Evolutionary conservation across 2,113 vertebrate genomes (phyloP), one percentile per base, ranked within the genome.

Genomic region (Catagonus wagneri): DNA sequence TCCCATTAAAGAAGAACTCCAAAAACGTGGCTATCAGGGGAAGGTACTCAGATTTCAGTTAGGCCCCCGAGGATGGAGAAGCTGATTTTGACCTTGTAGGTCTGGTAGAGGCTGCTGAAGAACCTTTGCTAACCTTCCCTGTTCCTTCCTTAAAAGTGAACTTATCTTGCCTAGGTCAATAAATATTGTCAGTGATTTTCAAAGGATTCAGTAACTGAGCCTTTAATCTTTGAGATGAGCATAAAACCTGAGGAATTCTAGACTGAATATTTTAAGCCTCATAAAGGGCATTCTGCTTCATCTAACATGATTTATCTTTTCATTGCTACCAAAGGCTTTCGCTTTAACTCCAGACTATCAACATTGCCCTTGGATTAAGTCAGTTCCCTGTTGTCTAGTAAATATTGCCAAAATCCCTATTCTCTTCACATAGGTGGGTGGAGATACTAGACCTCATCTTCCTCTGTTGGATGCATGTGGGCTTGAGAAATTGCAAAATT

Each of bases 401-500:
- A 36, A 56, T 79, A 90, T 68, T 72, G 32, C n/a, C 79, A 68
- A 95, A 86, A 58, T 25, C 1, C 16, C 17, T 78, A 63, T 29
- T 71, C 25, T n/a, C 10, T 75, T 83, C 32, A 14, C 32, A 76
- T 15, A 44, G n/a, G 32, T 10, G 94, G 84, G 56, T 61, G 80
- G 61, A 60, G 22, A 90, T 32, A 81, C 60, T 65, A 89, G 58
- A 56, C 8, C 22, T 89, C 16, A 6, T 68, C 54, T 86, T 72
- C 34, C 81, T 12, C 80, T 78, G 56, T 32, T 29, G 17, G 39
- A 89, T 17, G 2, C 6, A 74, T 68, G 22, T 85, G 22, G 27
- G 90, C 50, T 71, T 83, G 39, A 94, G 56, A 96, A 97, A 65
- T 1, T 89, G 54, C 58, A 72, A 90, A 79, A 76, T 63, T 27